Base-by-base conservation (phyloP, 2,888 invertebrate species). In the Eledone cirrhosa region DNA sequence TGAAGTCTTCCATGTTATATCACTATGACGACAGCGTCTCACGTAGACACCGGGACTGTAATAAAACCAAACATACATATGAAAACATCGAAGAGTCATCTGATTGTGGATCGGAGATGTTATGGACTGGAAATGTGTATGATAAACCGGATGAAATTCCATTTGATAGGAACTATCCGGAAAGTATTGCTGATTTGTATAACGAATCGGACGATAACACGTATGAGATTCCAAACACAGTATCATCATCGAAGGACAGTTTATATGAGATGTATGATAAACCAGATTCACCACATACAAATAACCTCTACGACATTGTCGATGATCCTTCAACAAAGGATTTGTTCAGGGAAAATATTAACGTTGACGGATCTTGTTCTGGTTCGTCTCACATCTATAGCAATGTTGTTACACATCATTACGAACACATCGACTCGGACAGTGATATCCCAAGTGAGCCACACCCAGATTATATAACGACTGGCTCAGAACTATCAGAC, bases 401-500 rank as follows among this genome's bases (percentile, higher is more conserved):
- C 41, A 72, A 72, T n/a, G 41, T 72, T 22, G 31, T 41, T 11
- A 72, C 31, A 72, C 72, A 72, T 72, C 33, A 72, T 72, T 72
- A 72, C 7, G 72, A 72, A 72, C 72, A 72, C n/a, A 41, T 72
- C 22, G 22, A 31, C 22, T 72, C 31, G 3, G 14, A 11, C 31
- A 72, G 41, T 22, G 72, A 72, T 72, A 22, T 41, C 7, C 72
- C 72, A 3, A 72, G 72, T 33, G 72, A 72, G 22, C 72, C 72
- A n/a, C 72, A 72, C 22, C 72, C 72, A 19, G 72, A 72, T 31
- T 72, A 72, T 72, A 72, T 72, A n/a, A 41, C 41, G 22, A 72
- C 72, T 7, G 72, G 72, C 41, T 72, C 72, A n/a, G 72, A 72
- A n/a, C 2, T n/a, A 19, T 72, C 72, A 33, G 41, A 72, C 33